phyloP scores from a whole-genome alignment of 2,113 vertebrate species.

The Sinocyclocheilus rhinocerous region DNA sequence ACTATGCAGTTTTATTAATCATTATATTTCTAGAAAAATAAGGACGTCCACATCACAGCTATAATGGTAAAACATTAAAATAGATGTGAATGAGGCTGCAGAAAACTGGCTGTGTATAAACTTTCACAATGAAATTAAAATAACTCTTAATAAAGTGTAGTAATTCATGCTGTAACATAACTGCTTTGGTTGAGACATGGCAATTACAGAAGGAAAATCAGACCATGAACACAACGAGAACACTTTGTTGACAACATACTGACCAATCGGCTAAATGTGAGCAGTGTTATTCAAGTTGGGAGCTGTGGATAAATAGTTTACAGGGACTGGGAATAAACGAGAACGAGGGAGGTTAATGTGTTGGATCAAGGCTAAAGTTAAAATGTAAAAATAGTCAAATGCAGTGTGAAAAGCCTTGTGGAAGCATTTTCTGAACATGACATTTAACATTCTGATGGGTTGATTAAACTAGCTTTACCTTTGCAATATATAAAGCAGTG shows the following conservation, averaged over 20 bases:
- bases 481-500: background rate
- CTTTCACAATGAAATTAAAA: background rate
- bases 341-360: background rate
- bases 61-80: too few relatives aligned
- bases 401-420: background rate
- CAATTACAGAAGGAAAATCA: background rate
- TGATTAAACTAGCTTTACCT: background rate
- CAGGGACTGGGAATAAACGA: background rate
- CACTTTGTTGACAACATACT: background rate
- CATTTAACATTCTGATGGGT: too few relatives aligned
- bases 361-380: background rate
- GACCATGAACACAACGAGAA: background rate
- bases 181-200: background rate
- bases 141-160: background rate
- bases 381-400: background rate
- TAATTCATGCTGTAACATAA: background rate
- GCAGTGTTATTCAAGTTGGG: background rate
- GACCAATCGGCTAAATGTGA: background rate
- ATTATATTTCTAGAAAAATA: too few relatives aligned
- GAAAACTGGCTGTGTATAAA: background rate
- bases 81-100: background rate
- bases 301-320: background rate
- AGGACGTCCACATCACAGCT: too few relatives aligned
- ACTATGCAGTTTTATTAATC: too few relatives aligned
- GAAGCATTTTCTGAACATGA: background rate